Base-by-base conservation (phyloP, 2,113 vertebrate species). In the Serinus canaria region DNA sequence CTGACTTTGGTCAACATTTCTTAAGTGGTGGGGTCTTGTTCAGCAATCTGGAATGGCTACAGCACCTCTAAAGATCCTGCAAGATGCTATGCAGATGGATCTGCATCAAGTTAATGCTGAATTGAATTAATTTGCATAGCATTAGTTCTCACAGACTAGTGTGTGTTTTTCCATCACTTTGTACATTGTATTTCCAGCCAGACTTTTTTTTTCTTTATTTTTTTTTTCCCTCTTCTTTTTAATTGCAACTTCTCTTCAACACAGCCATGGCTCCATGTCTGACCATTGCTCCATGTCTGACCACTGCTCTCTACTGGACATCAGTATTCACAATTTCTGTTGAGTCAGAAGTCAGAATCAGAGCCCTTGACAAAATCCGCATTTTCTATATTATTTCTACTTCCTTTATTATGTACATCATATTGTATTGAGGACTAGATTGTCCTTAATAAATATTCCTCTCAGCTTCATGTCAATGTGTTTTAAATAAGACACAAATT, bases 101-200 rank as follows among this genome's bases (percentile, higher is more conserved):
- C 93, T 92, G 95, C 95, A 96, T 92, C 91, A 96, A 97, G 89
- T 96, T 95, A 95, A 95, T 97, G 82, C 82, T 95, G 96, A 95
- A 95, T 91, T 96, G 96, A 95, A 97, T 96, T 97, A 92, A 97
- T 97, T 96, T 97, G 87, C 95, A 97, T 96, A 92, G 28, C 87
- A 95, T 97, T 97, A 96, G 90, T 97, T 97, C 94, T 95, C 95
- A 96, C 93, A 94, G 87, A 95, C 91, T 95, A 83, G 70, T 92
- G 95, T 95, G 95, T 96, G 94, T 95, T 95, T 96, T 96, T 97
- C 91, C 91, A 91, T 92, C 94, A 87, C 93, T 94, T 96, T 94
- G 87, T 96, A 94, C 70, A 83, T 92, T 87, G 75, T 97, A 89
- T 92, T 96, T 92, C 72, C 70, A 96, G 87, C 67, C 90, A 95